A percentile compares a stretch with the other conserved stretches of the same genome.
Evolutionary conservation across 1,140 invertebrate species (phyloP).

Genomic region (Dendrolimus kikuchii): DNA sequence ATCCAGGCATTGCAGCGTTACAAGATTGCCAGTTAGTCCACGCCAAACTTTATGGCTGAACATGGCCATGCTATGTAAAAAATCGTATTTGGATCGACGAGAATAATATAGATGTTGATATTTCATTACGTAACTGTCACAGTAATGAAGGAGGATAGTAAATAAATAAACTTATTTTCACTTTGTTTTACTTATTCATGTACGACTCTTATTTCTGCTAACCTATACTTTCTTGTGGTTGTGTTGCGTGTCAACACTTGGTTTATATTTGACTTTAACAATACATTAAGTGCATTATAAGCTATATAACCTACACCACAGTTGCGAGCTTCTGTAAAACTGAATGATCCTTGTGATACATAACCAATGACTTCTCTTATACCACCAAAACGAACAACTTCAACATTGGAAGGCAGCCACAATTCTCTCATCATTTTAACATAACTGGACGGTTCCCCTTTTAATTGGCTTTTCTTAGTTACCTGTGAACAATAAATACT

Average conservation of each 20-base stretch:
- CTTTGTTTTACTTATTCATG: slow-evolving; percentile 25
- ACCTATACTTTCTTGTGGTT: slow-evolving; percentile 45
- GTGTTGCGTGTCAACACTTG: slow-evolving; percentile 47
- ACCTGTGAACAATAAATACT: no score
- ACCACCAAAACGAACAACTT: slow-evolving; percentile 75
- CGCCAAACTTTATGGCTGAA: no score
- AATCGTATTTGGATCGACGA: no score
- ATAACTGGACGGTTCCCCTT: slow-evolving; percentile 63
- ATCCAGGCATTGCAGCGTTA: no score
- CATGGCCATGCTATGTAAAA: no score
- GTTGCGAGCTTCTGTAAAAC: slow-evolving; percentile 76
- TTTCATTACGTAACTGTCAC: no score
- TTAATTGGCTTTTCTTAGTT: not conserved
- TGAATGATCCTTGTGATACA: slow-evolving; percentile 79
- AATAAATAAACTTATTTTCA: slow-evolving; percentile 22
- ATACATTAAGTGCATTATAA: slow-evolving; percentile 68
- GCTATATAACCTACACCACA: slow-evolving; percentile 81
- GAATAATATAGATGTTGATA: no score
- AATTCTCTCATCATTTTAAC: slow-evolving; percentile 76
- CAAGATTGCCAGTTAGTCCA: no score
- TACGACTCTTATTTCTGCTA: slow-evolving; percentile 43
- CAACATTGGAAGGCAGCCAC: slow-evolving; percentile 76
- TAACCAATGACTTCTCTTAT: slow-evolving; percentile 83
- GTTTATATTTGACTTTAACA: slow-evolving; percentile 47
- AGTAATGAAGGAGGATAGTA: slow-evolving; percentile 8